Evolutionary conservation across 2,797 vertebrate genomes (phyloP).

Genomic region (Pantherophis alleghaniensis): DNA sequence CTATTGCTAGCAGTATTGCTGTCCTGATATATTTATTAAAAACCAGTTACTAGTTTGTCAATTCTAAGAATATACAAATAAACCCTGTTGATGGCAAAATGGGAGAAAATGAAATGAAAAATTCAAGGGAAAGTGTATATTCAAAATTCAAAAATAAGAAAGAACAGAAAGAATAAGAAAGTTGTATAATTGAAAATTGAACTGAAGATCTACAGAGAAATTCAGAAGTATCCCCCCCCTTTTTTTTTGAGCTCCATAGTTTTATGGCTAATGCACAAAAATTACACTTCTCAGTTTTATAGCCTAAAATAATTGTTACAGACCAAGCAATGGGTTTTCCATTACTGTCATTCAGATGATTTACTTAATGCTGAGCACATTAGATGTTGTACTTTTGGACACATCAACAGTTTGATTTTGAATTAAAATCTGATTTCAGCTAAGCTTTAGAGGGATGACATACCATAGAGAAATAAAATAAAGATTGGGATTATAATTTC

Average conservation of each 20-base stretch:
- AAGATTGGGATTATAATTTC: constrained; percentile 26
- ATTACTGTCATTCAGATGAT: constrained; percentile 20
- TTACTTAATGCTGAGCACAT: not conserved
- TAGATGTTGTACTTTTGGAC: not conserved
- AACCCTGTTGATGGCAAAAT: not conserved
- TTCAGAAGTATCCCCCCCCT: not conserved
- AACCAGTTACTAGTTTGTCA: not conserved
- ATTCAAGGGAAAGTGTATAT: not conserved
- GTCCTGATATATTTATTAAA: not conserved
- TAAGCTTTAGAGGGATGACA: not conserved
- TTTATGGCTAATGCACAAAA: not conserved
- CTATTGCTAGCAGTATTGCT: not conserved
- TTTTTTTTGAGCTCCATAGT: no score
- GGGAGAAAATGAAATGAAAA: not conserved
- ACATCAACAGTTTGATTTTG: not conserved
- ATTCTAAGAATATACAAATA: not conserved
- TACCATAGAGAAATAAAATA: constrained; percentile 4
- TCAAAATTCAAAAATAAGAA: not conserved
- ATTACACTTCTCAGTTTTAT: constrained; percentile 25
- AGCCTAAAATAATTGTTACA: constrained; percentile 25
- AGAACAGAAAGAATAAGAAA: no score
- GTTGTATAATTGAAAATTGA: not conserved
- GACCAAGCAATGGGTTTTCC: not conserved
- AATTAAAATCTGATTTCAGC: constrained; percentile 18
- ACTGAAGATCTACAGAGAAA: not conserved